Conservation (phyloP, 2,888 invertebrate species). For the Melanchra persicariae region DNA sequence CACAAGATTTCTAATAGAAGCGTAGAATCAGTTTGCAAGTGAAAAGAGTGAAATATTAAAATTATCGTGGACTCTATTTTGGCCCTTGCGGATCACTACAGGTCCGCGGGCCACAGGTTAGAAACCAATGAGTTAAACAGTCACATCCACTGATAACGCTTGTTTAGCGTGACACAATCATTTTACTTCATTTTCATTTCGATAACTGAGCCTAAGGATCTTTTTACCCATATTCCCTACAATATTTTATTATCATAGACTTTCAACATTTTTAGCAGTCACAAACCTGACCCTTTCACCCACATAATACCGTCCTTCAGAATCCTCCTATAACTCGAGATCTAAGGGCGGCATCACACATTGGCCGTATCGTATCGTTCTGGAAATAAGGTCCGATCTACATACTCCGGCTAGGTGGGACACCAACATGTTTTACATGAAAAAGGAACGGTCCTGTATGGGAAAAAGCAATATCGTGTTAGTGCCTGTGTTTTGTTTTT, state of each 20-base stretch:
- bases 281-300: slow-evolving; percentile 9
- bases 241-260: background rate
- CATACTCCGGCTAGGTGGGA: slow-evolving; percentile 71
- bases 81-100: no score
- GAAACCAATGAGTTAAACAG: no score
- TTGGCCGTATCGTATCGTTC: slow-evolving; percentile 52
- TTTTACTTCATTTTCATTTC: background rate
- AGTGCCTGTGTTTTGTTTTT: slow-evolving; percentile 73
- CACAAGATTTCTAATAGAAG: no score
- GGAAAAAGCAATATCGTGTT: slow-evolving; percentile 87
- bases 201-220: background rate
- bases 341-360: slow-evolving; percentile 38
- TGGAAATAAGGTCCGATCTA: slow-evolving; percentile 61
- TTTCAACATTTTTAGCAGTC: background rate
- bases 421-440: slow-evolving; percentile 84
- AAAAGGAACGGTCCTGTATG: slow-evolving; percentile 83
- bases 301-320: slow-evolving; percentile 23
- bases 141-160: background rate
- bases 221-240: background rate
- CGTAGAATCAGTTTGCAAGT: no score
- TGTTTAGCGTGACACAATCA: background rate
- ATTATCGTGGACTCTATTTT: no score
- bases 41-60: no score
- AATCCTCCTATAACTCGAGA: slow-evolving; percentile 29
- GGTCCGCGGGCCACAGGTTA: no score